These are phyloP conservation scores for Drosophila koepferae DNA, from an alignment of 2,888 invertebrate species.

Conservation along the genomic window DNA sequence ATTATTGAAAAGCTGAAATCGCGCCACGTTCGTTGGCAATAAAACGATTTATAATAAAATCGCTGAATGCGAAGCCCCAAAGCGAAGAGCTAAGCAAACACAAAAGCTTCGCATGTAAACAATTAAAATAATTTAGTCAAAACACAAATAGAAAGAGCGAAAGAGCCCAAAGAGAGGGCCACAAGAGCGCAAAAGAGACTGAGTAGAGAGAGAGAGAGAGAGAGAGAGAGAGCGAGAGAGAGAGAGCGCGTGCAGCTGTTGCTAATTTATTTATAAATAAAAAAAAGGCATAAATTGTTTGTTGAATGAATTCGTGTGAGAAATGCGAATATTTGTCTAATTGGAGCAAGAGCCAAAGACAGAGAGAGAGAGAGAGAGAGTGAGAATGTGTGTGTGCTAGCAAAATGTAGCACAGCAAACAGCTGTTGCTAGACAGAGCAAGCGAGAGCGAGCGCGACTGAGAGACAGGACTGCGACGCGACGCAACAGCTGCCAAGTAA, in stretches of 20 bases:
- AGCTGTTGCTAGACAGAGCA: constrained; percentile 52
- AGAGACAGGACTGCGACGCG: constrained; percentile 13
- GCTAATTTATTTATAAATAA: constrained; percentile 64
- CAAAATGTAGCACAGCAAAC: constrained; percentile 68
- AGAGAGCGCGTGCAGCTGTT: constrained; percentile 20
- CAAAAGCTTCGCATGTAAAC: constrained; percentile 66
- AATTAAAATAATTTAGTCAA: constrained; percentile 75
- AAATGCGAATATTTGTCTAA: constrained; percentile 47
- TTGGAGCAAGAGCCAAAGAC: constrained; percentile 33
- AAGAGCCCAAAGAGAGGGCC: constrained; percentile 1
- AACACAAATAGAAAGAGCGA: constrained; percentile 35
- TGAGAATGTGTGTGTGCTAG: neutral
- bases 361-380: neutral
- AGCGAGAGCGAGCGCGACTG: neutral
- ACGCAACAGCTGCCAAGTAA: constrained; percentile 40
- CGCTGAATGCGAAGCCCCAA: constrained; percentile 36
- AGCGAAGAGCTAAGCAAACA: constrained; percentile 42
- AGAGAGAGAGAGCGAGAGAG: constrained; percentile 31
- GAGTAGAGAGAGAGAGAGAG: constrained; percentile 28
- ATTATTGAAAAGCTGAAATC: constrained; percentile 64
- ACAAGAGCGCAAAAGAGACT: constrained; percentile 14
- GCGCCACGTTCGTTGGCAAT: constrained; percentile 61
- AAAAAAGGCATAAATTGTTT: constrained; percentile 31
- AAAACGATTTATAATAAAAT: constrained; percentile 63
- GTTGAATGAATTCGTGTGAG: constrained; percentile 40